These are phyloP conservation scores for Azemiops feae DNA, from an alignment of 2,113 vertebrate genomes.

Conservation along the genomic window DNA sequence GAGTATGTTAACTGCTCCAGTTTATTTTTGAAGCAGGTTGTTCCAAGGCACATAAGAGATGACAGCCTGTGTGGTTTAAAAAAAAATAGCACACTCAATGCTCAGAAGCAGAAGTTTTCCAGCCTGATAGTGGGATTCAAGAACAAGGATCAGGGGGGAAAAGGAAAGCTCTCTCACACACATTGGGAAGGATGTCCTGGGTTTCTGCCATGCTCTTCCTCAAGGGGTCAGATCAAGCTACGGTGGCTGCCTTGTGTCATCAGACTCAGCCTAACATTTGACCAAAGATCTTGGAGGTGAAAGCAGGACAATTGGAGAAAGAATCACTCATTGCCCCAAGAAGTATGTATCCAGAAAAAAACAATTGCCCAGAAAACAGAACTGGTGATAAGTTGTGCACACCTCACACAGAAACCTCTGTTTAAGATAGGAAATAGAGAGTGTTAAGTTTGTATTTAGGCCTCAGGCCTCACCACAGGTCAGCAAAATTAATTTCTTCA, in stretches of 20 bases:
- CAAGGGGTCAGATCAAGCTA: not conserved
- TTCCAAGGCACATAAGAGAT: constrained; percentile 23
- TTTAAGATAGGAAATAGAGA: not conserved
- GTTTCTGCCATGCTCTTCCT: not conserved
- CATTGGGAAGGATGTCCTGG: not conserved
- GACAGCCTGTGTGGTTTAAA: constrained; percentile 2
- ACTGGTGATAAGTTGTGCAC: not conserved
- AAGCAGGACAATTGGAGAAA: not conserved
- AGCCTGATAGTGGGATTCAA: not conserved
- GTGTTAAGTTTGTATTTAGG: not conserved
- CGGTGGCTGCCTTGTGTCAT: not conserved
- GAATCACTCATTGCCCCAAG: not conserved
- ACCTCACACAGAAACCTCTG: not conserved
- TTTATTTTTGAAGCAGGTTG: constrained; percentile 31
- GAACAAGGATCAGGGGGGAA: not conserved
- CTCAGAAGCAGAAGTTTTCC: constrained; percentile 1
- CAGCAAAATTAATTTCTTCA: not conserved
- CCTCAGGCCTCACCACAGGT: not conserved
- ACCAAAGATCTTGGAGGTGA: not conserved
- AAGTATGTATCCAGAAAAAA: not conserved
- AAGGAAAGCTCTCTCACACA: not conserved
- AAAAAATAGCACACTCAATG: not conserved
- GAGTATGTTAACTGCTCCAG: constrained; percentile 25
- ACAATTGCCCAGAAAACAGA: not conserved
- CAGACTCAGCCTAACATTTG: not conserved